Conservation (phyloP, 2,888 invertebrate genomes). For the Gonocerus acuteangulatus region DNA sequence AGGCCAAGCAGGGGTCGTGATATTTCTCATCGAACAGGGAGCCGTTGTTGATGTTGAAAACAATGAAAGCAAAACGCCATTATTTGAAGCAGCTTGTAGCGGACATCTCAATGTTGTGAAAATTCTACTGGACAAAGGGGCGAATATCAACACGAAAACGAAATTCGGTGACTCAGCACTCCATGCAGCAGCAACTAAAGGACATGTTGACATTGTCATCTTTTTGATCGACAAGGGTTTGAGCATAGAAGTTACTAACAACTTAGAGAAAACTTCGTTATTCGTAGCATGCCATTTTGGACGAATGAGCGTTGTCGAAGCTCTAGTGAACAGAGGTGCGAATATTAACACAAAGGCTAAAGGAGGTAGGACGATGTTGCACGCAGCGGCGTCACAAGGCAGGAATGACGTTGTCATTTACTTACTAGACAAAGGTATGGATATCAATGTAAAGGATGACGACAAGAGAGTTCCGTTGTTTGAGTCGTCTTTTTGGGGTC, state of each 20-base stretch:
- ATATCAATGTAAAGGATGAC: not conserved
- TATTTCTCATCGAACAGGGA: not conserved
- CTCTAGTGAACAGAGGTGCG: too few relatives aligned
- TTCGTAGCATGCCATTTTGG: too few relatives aligned
- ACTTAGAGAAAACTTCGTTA: too few relatives aligned
- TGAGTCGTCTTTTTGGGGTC: not conserved
- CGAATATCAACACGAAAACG: not conserved
- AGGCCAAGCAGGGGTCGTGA: not conserved
- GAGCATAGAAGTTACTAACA: too few relatives aligned
- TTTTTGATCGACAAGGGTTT: conserved; percentile 4
- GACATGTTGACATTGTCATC: not conserved
- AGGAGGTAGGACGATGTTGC: not conserved
- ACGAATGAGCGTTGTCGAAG: too few relatives aligned
- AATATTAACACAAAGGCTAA: too few relatives aligned
- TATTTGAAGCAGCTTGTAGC: not conserved
- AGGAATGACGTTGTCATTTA: not conserved
- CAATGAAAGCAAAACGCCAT: not conserved
- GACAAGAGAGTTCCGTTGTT: not conserved
- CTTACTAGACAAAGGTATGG: not conserved
- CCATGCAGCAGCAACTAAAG: conserved; percentile 6
- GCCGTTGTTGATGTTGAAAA: not conserved
- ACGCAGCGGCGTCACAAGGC: not conserved
- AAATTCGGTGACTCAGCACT: not conserved
- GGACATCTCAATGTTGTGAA: not conserved
- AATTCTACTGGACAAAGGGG: not conserved